Percentiles rank a stretch among this genome's conserved stretches.
Evolutionary conservation across 1,140 invertebrate genomes (phyloP).

Genomic region (Eubasilissa regina): DNA sequence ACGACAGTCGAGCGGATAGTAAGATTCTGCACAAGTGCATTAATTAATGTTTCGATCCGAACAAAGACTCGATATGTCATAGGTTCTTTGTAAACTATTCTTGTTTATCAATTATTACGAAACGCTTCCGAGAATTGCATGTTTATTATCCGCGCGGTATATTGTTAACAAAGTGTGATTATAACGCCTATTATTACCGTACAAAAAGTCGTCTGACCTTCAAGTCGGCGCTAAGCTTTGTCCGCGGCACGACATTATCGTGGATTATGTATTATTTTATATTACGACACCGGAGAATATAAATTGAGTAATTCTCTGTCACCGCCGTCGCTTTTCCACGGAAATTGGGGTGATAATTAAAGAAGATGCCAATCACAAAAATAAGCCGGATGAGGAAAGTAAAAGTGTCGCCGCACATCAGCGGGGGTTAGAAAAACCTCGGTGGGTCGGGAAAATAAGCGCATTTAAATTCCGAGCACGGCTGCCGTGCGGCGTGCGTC

Average conservation of each 20-base stretch:
- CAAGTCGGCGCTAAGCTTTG: too few species aligned
- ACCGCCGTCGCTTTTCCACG: not conserved
- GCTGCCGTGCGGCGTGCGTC: constrained; percentile 1
- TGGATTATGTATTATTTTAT: not conserved
- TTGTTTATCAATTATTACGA: constrained; percentile 24
- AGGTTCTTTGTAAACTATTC: not conserved
- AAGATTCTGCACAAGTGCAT: not conserved
- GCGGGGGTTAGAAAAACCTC: constrained; percentile 33
- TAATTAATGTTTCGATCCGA: not conserved
- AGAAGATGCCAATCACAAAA: constrained; percentile 29
- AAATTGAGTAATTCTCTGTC: constrained; percentile 18
- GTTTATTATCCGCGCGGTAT: constrained; percentile 16
- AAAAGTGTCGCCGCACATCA: constrained; percentile 29
- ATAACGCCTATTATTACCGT: not conserved
- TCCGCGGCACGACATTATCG: too few species aligned
- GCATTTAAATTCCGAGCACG: constrained; percentile 40
- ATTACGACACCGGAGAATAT: not conserved
- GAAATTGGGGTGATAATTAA: not conserved
- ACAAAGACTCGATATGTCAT: not conserved
- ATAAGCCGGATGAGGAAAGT: constrained; percentile 29
- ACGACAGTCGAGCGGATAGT: too few species aligned
- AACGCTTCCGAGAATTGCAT: constrained; percentile 33
- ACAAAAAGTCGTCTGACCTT: constrained; percentile 3
- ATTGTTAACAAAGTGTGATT: constrained; percentile 27
- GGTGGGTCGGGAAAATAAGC: constrained; percentile 18